Evolutionary conservation across 2,888 invertebrate species (phyloP), one percentile per base, ranked within the genome.

Genomic region (Polyploca ridens): DNA sequence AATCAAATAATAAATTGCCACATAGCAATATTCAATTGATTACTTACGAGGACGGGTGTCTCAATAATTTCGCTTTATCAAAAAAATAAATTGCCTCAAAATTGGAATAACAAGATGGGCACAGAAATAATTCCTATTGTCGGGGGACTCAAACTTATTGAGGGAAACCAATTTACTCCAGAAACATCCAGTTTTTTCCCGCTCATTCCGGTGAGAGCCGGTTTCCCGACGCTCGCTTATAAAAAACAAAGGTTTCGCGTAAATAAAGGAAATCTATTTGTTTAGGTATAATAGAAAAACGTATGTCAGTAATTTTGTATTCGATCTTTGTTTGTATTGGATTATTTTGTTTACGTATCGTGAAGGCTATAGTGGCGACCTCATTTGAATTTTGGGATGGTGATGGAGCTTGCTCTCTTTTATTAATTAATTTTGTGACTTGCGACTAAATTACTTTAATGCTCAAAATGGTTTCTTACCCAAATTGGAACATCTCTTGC

Each of bases 81-180:
- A 65, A 82, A 77, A 86, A 86, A 84, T 82, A 85, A 88, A 88
- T 87, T 89, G 83, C 83, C 78, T 77, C 80, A 79, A 86, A 88
- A 87, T 88, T 87, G 89, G 85, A 86, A 89, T 87, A 88, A 89
- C 89, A 88, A 85, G 88, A 89, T 87, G 83, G 87, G 85, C 83
- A 86, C 73, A 79, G 82, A 85, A 84, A 88, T 88, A 90, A 90
- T 90, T 89, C 86, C 79, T 81, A 90, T 88, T 89, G 90, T 88
- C 90, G 78, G 79, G 89, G 86, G 89, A 88, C 81, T 84, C 79
- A 73, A 82, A 86, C 84, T 89, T 89, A 89, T 90, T 86, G 89
- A 85, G 82, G 82, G 85, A 86, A 87, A 84, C 86, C 88, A 88
- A 88, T 88, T 88, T 88, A 75, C 80, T 80, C 76, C 77, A 79